phyloP scores from a whole-genome alignment of 2,113 vertebrate genomes.

The Mesoclemmys tuberculata region DNA sequence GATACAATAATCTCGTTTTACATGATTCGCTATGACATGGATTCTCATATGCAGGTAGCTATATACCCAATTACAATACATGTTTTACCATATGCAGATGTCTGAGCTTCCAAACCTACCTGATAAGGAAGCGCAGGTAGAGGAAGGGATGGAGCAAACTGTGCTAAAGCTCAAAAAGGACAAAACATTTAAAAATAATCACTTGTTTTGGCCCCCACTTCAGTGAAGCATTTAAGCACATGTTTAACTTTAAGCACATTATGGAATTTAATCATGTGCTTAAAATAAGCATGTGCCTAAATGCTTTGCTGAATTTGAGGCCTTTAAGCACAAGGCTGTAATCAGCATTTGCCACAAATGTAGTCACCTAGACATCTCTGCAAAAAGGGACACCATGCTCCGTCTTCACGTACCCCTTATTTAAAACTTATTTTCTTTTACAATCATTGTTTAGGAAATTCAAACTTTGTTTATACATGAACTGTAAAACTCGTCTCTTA shows the following conservation, averaged over 20 bases:
- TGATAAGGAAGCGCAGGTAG: slow-evolving; percentile 49
- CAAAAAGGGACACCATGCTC: background rate
- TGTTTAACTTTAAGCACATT: background rate
- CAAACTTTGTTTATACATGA: background rate
- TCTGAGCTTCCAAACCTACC: slow-evolving; percentile 50
- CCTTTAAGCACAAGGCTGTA: background rate
- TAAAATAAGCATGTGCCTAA: background rate
- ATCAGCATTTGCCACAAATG: background rate
- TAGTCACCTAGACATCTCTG: background rate
- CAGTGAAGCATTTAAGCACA: background rate
- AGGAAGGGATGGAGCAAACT: slow-evolving; percentile 35
- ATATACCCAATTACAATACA: slow-evolving; percentile 45
- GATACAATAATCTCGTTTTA: background rate
- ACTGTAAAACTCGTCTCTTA: background rate
- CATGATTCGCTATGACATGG: background rate
- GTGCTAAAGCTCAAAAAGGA: slow-evolving; percentile 1
- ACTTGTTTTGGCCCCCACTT: background rate
- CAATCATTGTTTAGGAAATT: background rate
- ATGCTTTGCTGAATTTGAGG: background rate
- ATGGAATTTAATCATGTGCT: background rate
- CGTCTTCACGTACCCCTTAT: background rate
- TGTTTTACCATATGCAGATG: slow-evolving; percentile 66
- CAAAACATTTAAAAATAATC: background rate
- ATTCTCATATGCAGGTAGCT: background rate
- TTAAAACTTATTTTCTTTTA: background rate